Evolutionary conservation across 2,888 invertebrate species (phyloP), one percentile per base, ranked within the genome.

Genomic region (Temnothorax rugatulus): DNA sequence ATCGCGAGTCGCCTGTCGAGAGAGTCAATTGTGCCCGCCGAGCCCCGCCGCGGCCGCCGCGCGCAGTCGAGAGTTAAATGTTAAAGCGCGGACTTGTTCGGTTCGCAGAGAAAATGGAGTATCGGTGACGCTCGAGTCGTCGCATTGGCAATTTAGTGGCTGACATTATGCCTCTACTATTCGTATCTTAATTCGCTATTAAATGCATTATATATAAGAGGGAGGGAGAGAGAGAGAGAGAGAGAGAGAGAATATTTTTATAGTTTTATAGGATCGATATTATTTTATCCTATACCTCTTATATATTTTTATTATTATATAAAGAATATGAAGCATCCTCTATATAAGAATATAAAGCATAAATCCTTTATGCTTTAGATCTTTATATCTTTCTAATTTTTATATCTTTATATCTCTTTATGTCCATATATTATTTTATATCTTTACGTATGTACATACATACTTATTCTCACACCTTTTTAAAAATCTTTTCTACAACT

Each of bases 1-100:
- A 82, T 81, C 75, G 86, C 86, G 79, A 77, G 74, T 81, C 74
- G 74, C 59, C 79, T 73, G 73, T 47, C 79, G 79, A 76, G 69
- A 76, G 76, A 81, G 79, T 47, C 79, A 59, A 79, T 79, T 73
- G 79, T 73, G 47, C 59, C 41, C 21, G 21, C 68, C 41, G 64
- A 44, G 68, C 52, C 21, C 38, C 41, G 52, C 15, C 64, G 66
- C n/a, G 47, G 18, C 38, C 41, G 52, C 15, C 64, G 66, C n/a
- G 47, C 61, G 34, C 74, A 9, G 59, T 59, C 52, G 61, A 41
- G 41, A 57, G 54, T 77, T 77, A 77, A 76, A 66, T 57, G 79
- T 77, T 77, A 47, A 63, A 38, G 64, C 76, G 44, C 73, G 25
- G 41, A 73, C 29, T 73, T 8, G 34, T 18, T 68, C 68, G 50